Base-by-base conservation (phyloP, 2,797 vertebrate species). In the Synanceia verrucosa region DNA sequence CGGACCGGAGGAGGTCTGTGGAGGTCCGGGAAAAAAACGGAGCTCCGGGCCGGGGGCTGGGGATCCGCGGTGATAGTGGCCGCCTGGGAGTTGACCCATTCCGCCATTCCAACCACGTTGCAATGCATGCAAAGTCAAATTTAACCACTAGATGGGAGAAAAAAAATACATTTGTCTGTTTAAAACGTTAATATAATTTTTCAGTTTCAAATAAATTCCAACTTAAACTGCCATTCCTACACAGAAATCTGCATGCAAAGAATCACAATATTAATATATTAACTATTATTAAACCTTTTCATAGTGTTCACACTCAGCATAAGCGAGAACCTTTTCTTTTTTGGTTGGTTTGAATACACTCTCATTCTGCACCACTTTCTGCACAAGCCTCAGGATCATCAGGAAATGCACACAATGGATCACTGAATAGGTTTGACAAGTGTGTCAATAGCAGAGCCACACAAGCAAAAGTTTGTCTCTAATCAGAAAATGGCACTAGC, bases 401-500 rank as follows among this genome's bases (percentile, higher is more conserved):
- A 44, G 24, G n/a, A 36, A 12, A 13, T 28, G 8, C 1, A 37
- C 24, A 23, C 21, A 46, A 51, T 8, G 34, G 55, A 52, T 65
- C 19, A 29, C 28, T 51, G 8, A 19, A 43, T 4, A 53, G 14
- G 31, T 61, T 48, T 29, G 44, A 68, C 24, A 60, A 59, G 70
- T 28, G 16, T 72, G 61, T 65, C 16, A 10, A 14, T 76, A 70
- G 56, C 37, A 62, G 53, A 31, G 34, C 29, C 59, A 51, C 52
- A n/a, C 23, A 1, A 51, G 60, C 9, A 53, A 56, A 69, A 16
- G n/a, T 71, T 65, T 62, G 70, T 44, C 68, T 56, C 56, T 9
- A 77, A 73, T 73, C 78, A 76, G 63, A 44, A 53, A 68, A 68
- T 5, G 19, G 37, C 39, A 63, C 81, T 76, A 82, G 79, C 70